Evolutionary conservation across 2,888 invertebrate species (phyloP).

Genomic region (Dastarcus helophoroides): DNA sequence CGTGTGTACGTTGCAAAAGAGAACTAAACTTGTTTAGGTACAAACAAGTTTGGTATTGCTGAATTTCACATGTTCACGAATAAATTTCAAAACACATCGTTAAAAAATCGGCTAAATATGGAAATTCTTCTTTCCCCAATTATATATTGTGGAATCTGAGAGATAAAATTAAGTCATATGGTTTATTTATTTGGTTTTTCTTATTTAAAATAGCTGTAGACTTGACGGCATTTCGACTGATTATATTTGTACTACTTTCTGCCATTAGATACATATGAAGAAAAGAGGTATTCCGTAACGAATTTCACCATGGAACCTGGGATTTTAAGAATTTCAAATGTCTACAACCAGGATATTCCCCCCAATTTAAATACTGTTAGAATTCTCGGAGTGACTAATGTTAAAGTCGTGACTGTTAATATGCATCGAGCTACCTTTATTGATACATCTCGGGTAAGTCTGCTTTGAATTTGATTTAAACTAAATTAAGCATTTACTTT

Average conservation of each 20-base stretch:
- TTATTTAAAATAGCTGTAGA: neutral
- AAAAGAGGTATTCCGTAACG: conserved; percentile 46
- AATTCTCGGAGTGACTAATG: conserved; percentile 28
- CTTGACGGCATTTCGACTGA: neutral
- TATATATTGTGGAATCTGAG: neutral
- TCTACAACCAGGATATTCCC: conserved; percentile 26
- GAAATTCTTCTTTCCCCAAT: neutral
- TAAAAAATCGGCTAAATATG: conserved; percentile 2
- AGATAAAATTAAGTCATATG: neutral
- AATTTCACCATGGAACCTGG: conserved; percentile 34
- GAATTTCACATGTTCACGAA: conserved; percentile 14
- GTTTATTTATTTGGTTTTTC: neutral
- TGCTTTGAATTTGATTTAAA: no score
- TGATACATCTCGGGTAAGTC: no score
- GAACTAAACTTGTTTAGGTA: no score
- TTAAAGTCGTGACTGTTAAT: no score
- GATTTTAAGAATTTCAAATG: conserved; percentile 23
- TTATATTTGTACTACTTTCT: neutral
- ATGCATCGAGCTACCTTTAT: no score
- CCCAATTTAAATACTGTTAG: conserved; percentile 32
- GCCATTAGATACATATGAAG: conserved; percentile 45
- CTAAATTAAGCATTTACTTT: no score
- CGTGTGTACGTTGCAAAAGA: no score
- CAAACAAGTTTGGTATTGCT: no score
- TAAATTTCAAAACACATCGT: conserved; percentile 1